phyloP scores from a whole-genome alignment of 1,140 invertebrate species.

The Nixonia krombeini region DNA sequence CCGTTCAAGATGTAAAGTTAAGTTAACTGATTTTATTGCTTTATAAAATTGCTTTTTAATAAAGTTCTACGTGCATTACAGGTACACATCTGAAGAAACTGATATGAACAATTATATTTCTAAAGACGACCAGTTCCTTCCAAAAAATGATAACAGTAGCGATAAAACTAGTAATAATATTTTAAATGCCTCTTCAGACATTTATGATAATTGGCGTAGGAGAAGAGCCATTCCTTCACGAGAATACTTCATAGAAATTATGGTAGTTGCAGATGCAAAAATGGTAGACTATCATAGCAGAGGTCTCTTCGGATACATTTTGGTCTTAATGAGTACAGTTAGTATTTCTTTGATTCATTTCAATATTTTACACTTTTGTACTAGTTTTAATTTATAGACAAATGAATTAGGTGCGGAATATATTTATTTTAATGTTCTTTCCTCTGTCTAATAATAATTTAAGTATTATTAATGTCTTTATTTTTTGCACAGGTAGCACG shows the following conservation, averaged over 20 bases:
- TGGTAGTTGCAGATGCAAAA: constrained; percentile 84
- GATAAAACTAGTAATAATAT: constrained; percentile 6
- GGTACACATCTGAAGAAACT: not conserved
- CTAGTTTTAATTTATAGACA: too few relatives aligned
- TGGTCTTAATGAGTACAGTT: constrained; percentile 87
- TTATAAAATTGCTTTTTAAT: too few relatives aligned
- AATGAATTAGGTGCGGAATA: too few relatives aligned
- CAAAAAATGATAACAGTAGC: constrained; percentile 2
- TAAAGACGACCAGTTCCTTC: constrained; percentile 7
- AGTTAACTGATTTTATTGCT: too few relatives aligned
- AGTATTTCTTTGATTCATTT: constrained; percentile 28
- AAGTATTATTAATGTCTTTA: too few relatives aligned
- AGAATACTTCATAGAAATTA: constrained; percentile 83
- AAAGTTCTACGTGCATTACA: too few relatives aligned
- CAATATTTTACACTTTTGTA: too few relatives aligned
- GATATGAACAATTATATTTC: not conserved
- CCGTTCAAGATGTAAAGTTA: too few relatives aligned
- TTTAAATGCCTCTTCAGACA: constrained; percentile 8
- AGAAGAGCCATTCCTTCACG: constrained; percentile 65
- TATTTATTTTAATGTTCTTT: too few relatives aligned
- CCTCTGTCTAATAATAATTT: too few relatives aligned
- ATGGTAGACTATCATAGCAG: constrained; percentile 83
- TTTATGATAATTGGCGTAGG: constrained; percentile 52
- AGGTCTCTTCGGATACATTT: constrained; percentile 79
- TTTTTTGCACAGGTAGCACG: constrained; percentile 79